A percentile compares a stretch with the other conserved stretches of the same genome.
Evolutionary conservation across 2,797 vertebrate species (phyloP).

Genomic region (Apodemus agrarius): DNA sequence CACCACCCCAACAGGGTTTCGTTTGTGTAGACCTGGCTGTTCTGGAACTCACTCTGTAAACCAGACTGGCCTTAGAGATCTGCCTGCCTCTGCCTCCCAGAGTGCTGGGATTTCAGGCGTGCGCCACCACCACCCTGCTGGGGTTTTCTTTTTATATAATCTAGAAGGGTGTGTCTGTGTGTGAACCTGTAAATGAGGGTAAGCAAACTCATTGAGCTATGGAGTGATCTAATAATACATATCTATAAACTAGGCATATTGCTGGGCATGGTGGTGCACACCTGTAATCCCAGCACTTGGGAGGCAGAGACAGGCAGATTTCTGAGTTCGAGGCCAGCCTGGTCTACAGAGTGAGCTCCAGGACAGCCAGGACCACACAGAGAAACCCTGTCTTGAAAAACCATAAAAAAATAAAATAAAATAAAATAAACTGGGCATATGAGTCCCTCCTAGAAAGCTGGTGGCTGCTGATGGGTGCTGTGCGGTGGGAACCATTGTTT

Average conservation of each 20-base stretch:
- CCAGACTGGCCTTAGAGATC: background rate
- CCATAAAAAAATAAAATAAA: no score
- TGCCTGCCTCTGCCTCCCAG: background rate
- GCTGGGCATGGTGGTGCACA: no score
- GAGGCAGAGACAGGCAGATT: no score
- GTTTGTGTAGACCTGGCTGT: background rate
- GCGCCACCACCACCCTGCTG: no score
- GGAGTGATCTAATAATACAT: conserved; percentile 53
- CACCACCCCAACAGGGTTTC: background rate
- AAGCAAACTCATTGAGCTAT: conserved; percentile 39
- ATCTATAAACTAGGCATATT: conserved; percentile 39
- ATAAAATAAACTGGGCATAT: no score
- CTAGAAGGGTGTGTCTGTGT: conserved; percentile 27
- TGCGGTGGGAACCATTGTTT: background rate
- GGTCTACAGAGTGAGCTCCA: no score
- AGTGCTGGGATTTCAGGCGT: background rate
- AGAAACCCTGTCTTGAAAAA: no score
- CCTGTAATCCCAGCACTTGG: no score
- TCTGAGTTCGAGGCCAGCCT: no score
- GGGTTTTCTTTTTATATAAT: conserved; percentile 4
- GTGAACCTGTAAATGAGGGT: conserved; percentile 52
- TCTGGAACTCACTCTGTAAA: background rate
- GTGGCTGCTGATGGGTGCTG: background rate
- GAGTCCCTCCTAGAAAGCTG: background rate
- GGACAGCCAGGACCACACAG: no score